These are phyloP conservation scores for Crossaster papposus DNA, from an alignment of 53 echinoderm and acorn worm genomes.

Conservation along the genomic window DNA sequence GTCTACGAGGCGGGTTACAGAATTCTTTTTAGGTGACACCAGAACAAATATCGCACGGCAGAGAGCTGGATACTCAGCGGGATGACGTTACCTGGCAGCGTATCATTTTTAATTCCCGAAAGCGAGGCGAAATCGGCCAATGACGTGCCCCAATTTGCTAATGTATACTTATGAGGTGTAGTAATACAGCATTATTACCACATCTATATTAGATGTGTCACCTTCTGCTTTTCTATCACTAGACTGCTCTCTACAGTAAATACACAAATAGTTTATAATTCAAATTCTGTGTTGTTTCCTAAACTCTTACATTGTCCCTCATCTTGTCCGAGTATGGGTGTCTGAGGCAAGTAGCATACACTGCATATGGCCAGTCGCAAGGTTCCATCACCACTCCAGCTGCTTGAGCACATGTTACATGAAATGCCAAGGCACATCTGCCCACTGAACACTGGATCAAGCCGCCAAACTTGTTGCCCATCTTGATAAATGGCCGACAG, in stretches of 20 bases:
- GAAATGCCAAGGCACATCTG: slow-evolving; percentile 93
- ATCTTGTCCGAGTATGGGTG: slow-evolving; percentile 81
- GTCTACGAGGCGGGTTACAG: too few relatives aligned
- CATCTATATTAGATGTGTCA: not conserved
- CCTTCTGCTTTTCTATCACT: too few relatives aligned
- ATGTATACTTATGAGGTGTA: too few relatives aligned
- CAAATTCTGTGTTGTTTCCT: not conserved
- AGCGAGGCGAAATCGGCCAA: too few relatives aligned
- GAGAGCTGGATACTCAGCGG: too few relatives aligned
- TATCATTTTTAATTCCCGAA: too few relatives aligned
- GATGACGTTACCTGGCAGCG: too few relatives aligned
- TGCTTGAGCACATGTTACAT: slow-evolving; percentile 95
- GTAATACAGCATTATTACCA: not conserved
- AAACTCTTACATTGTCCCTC: slow-evolving; percentile 67
- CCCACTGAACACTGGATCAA: slow-evolving; percentile 98
- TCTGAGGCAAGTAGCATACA: slow-evolving; percentile 93
- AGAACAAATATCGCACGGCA: too few relatives aligned
- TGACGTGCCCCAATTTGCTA: too few relatives aligned
- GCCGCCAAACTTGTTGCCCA: slow-evolving; percentile 75
- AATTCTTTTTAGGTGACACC: too few relatives aligned
- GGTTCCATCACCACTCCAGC: slow-evolving; percentile 97
- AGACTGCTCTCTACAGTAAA: too few relatives aligned
- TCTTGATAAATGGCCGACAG: slow-evolving; percentile 96
- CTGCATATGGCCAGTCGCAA: slow-evolving; percentile 92
- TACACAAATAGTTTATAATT: not conserved